These are phyloP conservation scores for Limnodromus scolopaceus DNA, from an alignment of 2,797 vertebrate species.

Conservation along the genomic window DNA sequence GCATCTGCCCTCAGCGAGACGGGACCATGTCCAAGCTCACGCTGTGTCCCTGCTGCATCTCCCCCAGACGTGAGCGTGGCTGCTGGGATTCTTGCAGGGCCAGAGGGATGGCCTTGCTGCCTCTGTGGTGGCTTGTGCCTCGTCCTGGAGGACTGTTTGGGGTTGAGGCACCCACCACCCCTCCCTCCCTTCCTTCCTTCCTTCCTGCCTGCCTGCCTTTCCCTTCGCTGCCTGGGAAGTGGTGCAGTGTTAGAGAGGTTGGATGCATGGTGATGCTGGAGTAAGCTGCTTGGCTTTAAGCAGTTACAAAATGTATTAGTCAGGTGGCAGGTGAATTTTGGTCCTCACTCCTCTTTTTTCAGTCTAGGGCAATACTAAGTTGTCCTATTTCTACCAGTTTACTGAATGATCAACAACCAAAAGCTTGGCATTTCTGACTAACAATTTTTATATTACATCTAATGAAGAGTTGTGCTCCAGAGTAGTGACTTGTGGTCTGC, in stretches of 20 bases:
- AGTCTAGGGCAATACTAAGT: background rate
- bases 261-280: background rate
- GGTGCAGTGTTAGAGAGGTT: background rate
- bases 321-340: background rate
- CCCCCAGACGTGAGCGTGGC: fast-evolving
- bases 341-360: background rate
- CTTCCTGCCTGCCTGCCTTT: background rate
- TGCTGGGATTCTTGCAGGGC: background rate
- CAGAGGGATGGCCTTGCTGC: background rate
- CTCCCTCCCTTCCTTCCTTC: background rate
- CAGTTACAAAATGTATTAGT: background rate
- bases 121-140: background rate
- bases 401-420: background rate
- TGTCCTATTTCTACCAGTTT: background rate
- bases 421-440: conserved; percentile 5
- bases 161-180: background rate
- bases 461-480: background rate
- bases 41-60: fast-evolving
- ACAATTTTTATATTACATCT: conserved; percentile 19
- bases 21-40: background rate
- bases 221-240: fast-evolving
- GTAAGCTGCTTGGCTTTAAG: background rate
- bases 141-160: fast-evolving
- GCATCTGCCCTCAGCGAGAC: fast-evolving
- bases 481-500: conserved; percentile 24